Evolutionary conservation across 2,888 invertebrate genomes (phyloP), one percentile per base, ranked within the genome.

Genomic region (Mongoloraphidia duomilia): DNA sequence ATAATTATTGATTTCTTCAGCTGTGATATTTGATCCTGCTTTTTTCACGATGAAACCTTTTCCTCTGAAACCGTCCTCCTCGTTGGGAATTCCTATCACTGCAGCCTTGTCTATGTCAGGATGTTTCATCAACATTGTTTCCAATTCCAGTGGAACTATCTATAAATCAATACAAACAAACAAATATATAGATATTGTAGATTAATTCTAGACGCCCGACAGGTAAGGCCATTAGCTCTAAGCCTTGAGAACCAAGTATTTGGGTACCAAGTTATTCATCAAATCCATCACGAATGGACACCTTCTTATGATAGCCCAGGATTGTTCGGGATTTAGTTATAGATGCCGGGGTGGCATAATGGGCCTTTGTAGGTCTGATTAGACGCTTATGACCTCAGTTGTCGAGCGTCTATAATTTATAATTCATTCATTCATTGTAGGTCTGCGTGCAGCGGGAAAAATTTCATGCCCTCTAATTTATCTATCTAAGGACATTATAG

Each of bases 371-470:
- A 69, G 0, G 65, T 58, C 13, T 67, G 67, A 11, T 62, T 63
- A 1, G 73, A 72, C 4, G 67, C 70, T 50, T 63, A 54, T 3
- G 64, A 61, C n/a, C n/a, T n/a, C n/a, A n/a, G n/a, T n/a, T n/a
- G n/a, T n/a, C n/a, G n/a, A n/a, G n/a, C n/a, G n/a, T n/a, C n/a
- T n/a, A n/a, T n/a, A n/a, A n/a, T n/a, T n/a, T n/a, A n/a, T n/a
- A n/a, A n/a, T n/a, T n/a, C n/a, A n/a, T n/a, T n/a, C n/a, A n/a
- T n/a, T n/a, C n/a, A n/a, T n/a, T n/a, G n/a, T n/a, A n/a, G n/a
- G n/a, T n/a, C n/a, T n/a, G n/a, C n/a, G n/a, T n/a, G n/a, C n/a
- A n/a, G n/a, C n/a, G n/a, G n/a, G n/a, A n/a, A n/a, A n/a, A n/a
- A n/a, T n/a, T n/a, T n/a, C n/a, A n/a, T n/a, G n/a, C n/a, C n/a